A percentile compares a stretch with the other conserved stretches of the same genome.
Evolutionary conservation across 2,113 vertebrate species (phyloP).

Genomic region (Numenius arquata): DNA sequence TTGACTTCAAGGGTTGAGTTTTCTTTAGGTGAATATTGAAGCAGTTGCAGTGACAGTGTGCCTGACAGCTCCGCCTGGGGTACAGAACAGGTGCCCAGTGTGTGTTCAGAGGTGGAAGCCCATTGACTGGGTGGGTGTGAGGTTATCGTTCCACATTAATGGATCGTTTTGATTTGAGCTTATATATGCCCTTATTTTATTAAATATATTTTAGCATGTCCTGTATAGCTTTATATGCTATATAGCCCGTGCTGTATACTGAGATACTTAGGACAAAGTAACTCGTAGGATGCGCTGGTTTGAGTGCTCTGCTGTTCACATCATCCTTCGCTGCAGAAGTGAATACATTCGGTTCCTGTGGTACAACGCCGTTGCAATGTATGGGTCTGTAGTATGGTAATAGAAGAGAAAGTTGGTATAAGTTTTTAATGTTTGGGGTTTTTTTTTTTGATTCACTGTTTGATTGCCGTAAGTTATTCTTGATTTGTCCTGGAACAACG

Average conservation of each 20-base stretch:
- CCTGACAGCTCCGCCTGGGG: not conserved
- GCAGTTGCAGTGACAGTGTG: not conserved
- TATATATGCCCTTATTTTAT: not conserved
- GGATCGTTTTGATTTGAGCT: not conserved
- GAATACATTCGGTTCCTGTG: not conserved
- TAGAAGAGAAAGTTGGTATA: not conserved
- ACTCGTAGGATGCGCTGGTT: conserved; percentile 11
- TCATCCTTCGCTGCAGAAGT: not conserved
- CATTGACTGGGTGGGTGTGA: not conserved
- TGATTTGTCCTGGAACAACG: conserved; percentile 55
- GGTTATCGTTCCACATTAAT: not conserved
- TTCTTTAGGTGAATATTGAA: not conserved
- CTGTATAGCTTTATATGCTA: not conserved
- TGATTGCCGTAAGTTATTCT: conserved; percentile 61
- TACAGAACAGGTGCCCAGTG: not conserved
- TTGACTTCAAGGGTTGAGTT: not conserved
- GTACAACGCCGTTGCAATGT: not conserved
- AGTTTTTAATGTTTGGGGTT: not conserved
- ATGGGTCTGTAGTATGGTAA: not conserved
- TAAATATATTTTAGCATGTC: not conserved
- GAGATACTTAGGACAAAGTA: not conserved
- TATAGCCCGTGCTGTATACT: conserved; percentile 1
- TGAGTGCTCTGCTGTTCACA: not conserved
- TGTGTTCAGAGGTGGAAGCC: not conserved
- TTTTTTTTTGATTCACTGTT: conserved; percentile 18